Percentiles rank a stretch among this genome's conserved stretches.
phyloP scores from a whole-genome alignment of 37 sponge, comb jelly and placozoan genomes.

The Eunapius fragilis region DNA sequence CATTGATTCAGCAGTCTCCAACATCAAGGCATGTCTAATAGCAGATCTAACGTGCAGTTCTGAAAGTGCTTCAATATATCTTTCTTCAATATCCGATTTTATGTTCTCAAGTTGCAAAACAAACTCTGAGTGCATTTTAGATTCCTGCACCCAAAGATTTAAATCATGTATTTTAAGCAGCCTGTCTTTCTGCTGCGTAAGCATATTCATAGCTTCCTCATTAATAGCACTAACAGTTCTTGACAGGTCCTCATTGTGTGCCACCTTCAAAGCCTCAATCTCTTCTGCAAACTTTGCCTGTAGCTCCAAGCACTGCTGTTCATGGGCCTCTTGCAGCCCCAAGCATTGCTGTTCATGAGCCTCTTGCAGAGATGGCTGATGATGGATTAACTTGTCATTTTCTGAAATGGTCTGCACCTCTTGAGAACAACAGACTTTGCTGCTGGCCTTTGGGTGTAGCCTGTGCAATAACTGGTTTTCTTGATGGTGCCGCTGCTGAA shows the following conservation, averaged over 20 bases:
- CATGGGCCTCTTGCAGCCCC: neutral
- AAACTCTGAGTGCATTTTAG: slow-evolving; percentile 17
- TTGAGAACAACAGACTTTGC: too few species aligned
- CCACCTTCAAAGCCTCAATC: neutral
- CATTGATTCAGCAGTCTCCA: slow-evolving; percentile 10
- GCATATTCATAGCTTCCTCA: neutral
- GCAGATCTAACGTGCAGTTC: neutral
- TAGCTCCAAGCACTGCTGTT: neutral
- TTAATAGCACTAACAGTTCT: too few species aligned
- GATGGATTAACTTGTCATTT: too few species aligned
- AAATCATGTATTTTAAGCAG: slow-evolving; percentile 5
- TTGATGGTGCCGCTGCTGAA: too few species aligned
- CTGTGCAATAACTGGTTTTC: too few species aligned
- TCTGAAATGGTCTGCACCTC: too few species aligned
- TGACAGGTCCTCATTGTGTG: too few species aligned
- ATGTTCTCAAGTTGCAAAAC: neutral
- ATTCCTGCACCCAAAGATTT: slow-evolving; percentile 13
- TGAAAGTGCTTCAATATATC: slow-evolving; percentile 10
- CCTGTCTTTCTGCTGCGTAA: slow-evolving; percentile 8
- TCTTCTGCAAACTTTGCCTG: neutral
- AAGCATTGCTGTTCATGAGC: neutral
- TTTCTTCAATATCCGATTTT: slow-evolving; percentile 7
- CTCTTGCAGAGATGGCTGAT: too few species aligned
- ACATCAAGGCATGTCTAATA: neutral
- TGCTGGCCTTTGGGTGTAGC: too few species aligned